A percentile compares a stretch with the other conserved stretches of the same genome.
Conservation (phyloP, 1,140 invertebrate genomes). For the Panagrolaimus sp. region DNA sequence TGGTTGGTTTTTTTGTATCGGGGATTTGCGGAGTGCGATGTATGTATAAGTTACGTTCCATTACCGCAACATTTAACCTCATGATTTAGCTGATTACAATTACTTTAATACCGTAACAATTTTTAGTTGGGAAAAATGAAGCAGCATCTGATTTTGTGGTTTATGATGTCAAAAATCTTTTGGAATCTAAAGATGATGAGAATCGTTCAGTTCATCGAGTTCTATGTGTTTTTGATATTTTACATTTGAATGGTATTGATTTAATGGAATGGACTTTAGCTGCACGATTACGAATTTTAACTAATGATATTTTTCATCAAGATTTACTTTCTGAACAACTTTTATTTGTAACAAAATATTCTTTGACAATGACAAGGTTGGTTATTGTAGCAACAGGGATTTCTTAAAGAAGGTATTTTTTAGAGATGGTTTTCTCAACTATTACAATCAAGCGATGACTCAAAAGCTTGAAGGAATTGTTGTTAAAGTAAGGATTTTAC, state of each 20-base stretch:
- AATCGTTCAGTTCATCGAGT: conserved; percentile 20
- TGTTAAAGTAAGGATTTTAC: conserved; percentile 27
- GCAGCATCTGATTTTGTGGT: conserved; percentile 31
- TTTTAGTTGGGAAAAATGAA: conserved; percentile 43
- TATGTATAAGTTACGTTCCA: no score
- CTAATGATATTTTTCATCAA: neutral
- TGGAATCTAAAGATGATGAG: conserved; percentile 30
- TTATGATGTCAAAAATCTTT: conserved; percentile 38
- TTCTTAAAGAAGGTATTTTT: neutral
- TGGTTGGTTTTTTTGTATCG: conserved; percentile 27
- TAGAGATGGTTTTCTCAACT: conserved; percentile 37
- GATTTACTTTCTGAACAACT: neutral
- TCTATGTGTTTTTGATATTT: conserved; percentile 30
- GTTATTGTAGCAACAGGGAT: neutral
- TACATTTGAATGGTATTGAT: conserved; percentile 22
- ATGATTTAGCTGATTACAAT: no score
- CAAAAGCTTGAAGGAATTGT: conserved; percentile 36
- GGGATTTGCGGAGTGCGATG: no score
- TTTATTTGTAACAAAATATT: neutral
- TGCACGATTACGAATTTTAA: neutral
- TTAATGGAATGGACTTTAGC: conserved; percentile 16
- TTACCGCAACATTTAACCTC: no score
- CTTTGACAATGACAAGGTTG: neutral
- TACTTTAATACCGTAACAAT: neutral
- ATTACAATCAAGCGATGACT: conserved; percentile 29